Conservation (phyloP, 2,113 vertebrate genomes). For the Mugil cephalus region DNA sequence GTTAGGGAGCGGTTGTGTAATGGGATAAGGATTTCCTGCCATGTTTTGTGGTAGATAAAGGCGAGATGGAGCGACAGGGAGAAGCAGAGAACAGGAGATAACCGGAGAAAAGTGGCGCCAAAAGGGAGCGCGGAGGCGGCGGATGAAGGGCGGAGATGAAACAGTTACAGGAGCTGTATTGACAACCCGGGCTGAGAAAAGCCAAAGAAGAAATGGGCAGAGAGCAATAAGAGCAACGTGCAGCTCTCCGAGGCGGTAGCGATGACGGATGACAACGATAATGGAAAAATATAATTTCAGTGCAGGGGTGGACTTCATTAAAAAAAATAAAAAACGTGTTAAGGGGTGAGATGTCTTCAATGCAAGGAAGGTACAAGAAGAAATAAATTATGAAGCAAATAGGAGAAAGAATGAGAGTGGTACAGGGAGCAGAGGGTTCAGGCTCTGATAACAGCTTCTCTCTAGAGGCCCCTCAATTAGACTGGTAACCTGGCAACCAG, state of each 20-base stretch:
- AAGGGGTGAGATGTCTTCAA: not conserved
- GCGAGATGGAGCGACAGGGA: conserved; percentile 35
- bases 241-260: conserved; percentile 7
- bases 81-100: conserved; percentile 34
- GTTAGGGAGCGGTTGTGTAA: conserved; percentile 54
- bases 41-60: conserved; percentile 63
- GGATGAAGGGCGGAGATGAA: conserved; percentile 59
- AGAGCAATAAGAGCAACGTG: not conserved
- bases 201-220: not conserved
- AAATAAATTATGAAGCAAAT: conserved; percentile 29
- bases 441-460: conserved; percentile 79
- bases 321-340: conserved; percentile 9
- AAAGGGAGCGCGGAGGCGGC: conserved; percentile 27
- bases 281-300: conserved; percentile 6
- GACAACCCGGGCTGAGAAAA: conserved; percentile 24
- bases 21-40: conserved; percentile 68
- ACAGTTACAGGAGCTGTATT: conserved; percentile 27
- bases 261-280: conserved; percentile 20
- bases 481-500: conserved; percentile 85
- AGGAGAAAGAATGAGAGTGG: conserved; percentile 44
- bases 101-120: conserved; percentile 32
- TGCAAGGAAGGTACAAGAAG: conserved; percentile 1
- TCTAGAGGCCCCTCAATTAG: conserved; percentile 84
- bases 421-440: conserved; percentile 64
- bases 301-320: too few species aligned